Base-by-base conservation (phyloP, 2,113 vertebrate species). In the Ardeotis arabs region DNA sequence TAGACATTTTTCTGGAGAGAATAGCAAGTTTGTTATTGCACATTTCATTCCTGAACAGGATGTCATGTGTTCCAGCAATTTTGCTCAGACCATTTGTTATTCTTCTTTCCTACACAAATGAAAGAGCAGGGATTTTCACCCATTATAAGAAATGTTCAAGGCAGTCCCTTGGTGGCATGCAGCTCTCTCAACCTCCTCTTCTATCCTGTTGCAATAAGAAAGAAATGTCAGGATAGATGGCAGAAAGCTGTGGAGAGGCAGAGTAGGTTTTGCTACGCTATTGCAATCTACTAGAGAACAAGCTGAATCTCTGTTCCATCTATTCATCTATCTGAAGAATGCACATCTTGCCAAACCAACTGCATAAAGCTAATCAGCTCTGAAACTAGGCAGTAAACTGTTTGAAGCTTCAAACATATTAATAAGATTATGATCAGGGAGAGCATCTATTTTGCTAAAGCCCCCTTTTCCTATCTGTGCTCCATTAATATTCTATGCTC, bases 311-410 rank as follows among this genome's bases (percentile, higher is more conserved):
- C 14, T 31, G 7, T 49, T 78, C 33, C n/a, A 18, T 37, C 12
- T 77, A 58, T 41, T 67, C 19, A 20, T 37, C 39, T 59, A 58
- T 47, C 41, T 70, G 41, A 45, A 91, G 49, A 86, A 69, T 11
- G 24, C 3, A 7, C 29, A 37, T 75, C 50, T 78, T 89, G 7
- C 22, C 68, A 64, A 94, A 19, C 25, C 37, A 84, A 56, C 28
- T 85, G 59, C 49, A 76, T 68, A 59, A 87, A 89, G 39, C 23
- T 55, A 89, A 82, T 87, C 58, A 79, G 28, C 23, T 69, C 60
- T 90, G 58, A 85, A 93, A 66, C 24, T 28, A 66, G 62, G 50
- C 68, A 88, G 68, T 87, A 82, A 95, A 87, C 85, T 91, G 76
- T 93, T 94, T 78, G 81, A 92, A 78, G 50, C 16, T 89, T 84